Conservation (phyloP, 35 echinoderm and acorn worm species). For the Heliocidaris erythrogramma region DNA sequence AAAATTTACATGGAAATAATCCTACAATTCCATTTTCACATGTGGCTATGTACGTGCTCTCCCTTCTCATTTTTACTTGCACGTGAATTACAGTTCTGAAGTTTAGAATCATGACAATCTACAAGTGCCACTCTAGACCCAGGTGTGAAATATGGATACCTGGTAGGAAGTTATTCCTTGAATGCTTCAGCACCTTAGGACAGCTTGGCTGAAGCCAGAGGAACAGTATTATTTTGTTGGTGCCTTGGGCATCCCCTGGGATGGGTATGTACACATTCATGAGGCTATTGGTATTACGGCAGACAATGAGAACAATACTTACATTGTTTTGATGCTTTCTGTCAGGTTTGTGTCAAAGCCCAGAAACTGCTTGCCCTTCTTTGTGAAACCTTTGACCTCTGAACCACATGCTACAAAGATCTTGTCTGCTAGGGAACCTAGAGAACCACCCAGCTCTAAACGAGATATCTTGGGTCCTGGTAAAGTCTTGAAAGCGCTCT, state of each 20-base stretch:
- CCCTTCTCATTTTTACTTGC: no score
- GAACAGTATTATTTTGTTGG: not conserved
- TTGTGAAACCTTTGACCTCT: constrained; percentile 95
- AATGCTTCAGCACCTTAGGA: not conserved
- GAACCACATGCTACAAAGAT: constrained; percentile 86
- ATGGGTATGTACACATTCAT: no score
- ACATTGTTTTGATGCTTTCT: constrained; percentile 99
- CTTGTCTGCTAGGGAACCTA: constrained; percentile 71
- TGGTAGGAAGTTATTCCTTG: no score
- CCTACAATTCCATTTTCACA: no score
- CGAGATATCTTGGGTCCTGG: constrained; percentile 79
- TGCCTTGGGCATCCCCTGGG: not conserved
- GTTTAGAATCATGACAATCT: no score
- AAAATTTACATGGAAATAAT: no score
- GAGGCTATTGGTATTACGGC: not conserved
- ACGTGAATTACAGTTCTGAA: no score
- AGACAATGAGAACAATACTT: constrained; percentile 44
- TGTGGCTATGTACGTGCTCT: no score
- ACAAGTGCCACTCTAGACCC: no score
- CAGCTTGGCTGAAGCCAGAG: not conserved
- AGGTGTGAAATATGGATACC: no score
- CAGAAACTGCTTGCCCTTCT: constrained; percentile 97
- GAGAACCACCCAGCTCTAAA: constrained; percentile 78
- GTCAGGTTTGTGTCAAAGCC: constrained; percentile 99
- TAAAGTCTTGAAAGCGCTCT: constrained; percentile 92